Evolutionary conservation across 1,140 invertebrate species (phyloP).

Genomic region (Drosophila ironensis): DNA sequence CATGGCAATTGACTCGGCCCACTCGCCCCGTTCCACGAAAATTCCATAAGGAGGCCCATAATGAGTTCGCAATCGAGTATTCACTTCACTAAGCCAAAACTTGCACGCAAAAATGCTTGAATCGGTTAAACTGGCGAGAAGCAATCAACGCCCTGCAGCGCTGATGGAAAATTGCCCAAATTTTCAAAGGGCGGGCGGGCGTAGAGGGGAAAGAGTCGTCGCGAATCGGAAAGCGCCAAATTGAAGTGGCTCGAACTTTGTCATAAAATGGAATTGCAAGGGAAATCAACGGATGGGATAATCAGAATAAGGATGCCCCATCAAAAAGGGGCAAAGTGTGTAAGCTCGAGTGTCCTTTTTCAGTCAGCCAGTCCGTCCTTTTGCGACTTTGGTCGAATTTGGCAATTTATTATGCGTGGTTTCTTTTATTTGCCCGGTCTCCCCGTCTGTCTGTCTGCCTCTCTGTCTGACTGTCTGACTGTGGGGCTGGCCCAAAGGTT

Average conservation of each 20-base stretch:
- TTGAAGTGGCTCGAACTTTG: constrained; percentile 65
- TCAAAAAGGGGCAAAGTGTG: constrained; percentile 44
- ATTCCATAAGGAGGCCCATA: background rate
- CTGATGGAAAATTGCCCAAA: constrained; percentile 55
- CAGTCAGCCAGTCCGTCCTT: background rate
- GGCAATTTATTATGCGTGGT: constrained; percentile 51
- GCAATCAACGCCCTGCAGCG: constrained; percentile 53
- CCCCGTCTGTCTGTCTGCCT: background rate
- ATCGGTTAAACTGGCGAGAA: constrained; percentile 18
- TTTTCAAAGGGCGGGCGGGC: no score
- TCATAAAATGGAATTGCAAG: constrained; percentile 69
- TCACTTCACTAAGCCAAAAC: constrained; percentile 28
- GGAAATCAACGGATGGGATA: constrained; percentile 47
- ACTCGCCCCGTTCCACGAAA: background rate
- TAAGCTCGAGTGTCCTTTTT: background rate
- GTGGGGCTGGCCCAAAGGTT: constrained; percentile 21
- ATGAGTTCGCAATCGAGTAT: constrained; percentile 18
- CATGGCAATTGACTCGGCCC: constrained; percentile 21
- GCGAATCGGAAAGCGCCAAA: constrained; percentile 53
- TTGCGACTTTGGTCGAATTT: constrained; percentile 19
- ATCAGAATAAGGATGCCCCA: constrained; percentile 44
- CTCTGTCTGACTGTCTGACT: background rate
- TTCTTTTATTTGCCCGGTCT: constrained; percentile 26
- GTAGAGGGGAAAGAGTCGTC: no score
- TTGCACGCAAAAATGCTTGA: constrained; percentile 23